A percentile compares a stretch with the other conserved stretches of the same genome.
Conservation (phyloP, 2,888 invertebrate species). For the Lepeophtheirus nordmannii region DNA sequence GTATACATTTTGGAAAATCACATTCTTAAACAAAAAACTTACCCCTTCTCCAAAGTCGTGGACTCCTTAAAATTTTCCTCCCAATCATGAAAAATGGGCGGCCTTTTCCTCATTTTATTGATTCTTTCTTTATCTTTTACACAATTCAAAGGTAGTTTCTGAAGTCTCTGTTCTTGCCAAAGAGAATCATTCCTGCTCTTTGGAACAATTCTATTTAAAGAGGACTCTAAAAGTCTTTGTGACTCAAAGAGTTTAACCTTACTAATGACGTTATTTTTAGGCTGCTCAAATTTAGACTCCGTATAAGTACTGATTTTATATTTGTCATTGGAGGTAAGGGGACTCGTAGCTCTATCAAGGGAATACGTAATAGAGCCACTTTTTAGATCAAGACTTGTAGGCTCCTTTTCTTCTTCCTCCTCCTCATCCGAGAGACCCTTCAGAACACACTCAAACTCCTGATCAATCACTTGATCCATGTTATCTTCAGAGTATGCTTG, state of each 20-base stretch:
- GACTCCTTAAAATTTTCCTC: too few species aligned
- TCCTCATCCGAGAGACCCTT: not conserved
- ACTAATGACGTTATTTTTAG: not conserved
- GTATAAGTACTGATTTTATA: not conserved
- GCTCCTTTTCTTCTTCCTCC: not conserved
- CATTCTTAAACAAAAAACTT: too few species aligned
- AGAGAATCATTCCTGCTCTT: not conserved
- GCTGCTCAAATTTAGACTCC: not conserved
- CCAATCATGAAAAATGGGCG: too few species aligned
- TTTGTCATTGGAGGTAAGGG: not conserved
- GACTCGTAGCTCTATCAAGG: not conserved
- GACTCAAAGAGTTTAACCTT: not conserved
- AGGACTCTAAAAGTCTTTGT: not conserved
- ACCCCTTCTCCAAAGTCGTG: too few species aligned
- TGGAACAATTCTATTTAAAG: not conserved
- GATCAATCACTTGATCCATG: not conserved
- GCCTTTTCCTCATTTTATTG: too few species aligned
- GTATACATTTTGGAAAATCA: too few species aligned
- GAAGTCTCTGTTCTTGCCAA: not conserved
- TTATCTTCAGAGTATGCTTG: not conserved
- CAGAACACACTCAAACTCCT: not conserved
- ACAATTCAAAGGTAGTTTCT: not conserved
- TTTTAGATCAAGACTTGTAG: not conserved
- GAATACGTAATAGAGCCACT: not conserved
- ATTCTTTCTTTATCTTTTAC: not conserved